Percentiles rank a stretch among this genome's conserved stretches.
These are phyloP conservation scores for Anarhynchus alexandrinus DNA, from an alignment of 2,113 vertebrate genomes.

Conservation along the genomic window DNA sequence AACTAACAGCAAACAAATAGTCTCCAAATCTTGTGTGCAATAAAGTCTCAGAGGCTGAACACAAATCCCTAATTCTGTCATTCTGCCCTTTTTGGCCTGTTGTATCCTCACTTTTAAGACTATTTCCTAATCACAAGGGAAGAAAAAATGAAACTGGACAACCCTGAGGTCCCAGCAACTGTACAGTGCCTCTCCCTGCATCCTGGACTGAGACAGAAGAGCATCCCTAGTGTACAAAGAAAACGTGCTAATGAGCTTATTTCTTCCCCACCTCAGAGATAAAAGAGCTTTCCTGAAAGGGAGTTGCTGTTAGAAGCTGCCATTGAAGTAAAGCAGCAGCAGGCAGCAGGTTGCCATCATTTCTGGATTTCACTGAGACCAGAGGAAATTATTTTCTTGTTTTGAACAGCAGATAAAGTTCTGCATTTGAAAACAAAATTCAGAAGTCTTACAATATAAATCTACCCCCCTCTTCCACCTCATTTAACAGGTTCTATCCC, in stretches of 20 bases:
- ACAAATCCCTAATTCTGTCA: neutral
- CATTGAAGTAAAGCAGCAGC: neutral
- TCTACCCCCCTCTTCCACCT: neutral
- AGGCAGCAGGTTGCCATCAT: neutral
- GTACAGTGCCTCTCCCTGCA: neutral
- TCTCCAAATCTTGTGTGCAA: neutral
- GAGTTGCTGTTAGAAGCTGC: slow-evolving; percentile 3
- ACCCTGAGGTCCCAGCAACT: neutral
- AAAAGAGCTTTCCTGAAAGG: slow-evolving; percentile 40
- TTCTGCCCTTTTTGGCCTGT: neutral
- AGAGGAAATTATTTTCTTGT: neutral
- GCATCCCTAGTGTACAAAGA: slow-evolving; percentile 14
- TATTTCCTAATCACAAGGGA: neutral
- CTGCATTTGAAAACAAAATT: slow-evolving; percentile 2
- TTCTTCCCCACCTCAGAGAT: neutral
- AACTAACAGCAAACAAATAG: neutral
- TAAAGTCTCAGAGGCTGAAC: neutral
- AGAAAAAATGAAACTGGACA: neutral
- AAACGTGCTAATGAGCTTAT: slow-evolving; percentile 63
- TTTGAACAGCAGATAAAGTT: neutral
- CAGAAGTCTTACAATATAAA: neutral
- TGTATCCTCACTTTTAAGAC: neutral
- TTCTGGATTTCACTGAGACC: neutral
- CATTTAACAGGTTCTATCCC: neutral
- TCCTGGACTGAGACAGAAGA: neutral